Evolutionary conservation across 1,140 invertebrate genomes (phyloP).

Genomic region (Magallana ariakensis): DNA sequence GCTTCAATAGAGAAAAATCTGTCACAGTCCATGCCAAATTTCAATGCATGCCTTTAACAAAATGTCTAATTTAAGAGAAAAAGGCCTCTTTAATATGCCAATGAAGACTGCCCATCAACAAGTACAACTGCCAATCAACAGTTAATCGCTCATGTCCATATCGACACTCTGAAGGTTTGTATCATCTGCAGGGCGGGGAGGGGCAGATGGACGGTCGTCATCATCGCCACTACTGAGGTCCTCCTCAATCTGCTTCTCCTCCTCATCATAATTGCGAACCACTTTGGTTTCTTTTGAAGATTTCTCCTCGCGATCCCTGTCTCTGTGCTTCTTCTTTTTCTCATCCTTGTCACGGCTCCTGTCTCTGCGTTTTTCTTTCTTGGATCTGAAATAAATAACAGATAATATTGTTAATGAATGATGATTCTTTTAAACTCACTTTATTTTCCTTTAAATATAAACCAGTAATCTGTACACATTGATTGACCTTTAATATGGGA

Average conservation of each 20-base stretch:
- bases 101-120: too few species aligned
- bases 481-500: too few species aligned
- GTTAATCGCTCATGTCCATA: constrained; percentile 76
- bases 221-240: constrained; percentile 65
- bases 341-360: constrained; percentile 64
- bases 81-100: too few species aligned
- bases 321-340: constrained; percentile 62
- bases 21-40: too few species aligned
- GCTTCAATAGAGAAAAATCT: too few species aligned
- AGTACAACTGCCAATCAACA: too few species aligned
- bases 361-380: constrained; percentile 64
- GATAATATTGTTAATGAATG: neutral
- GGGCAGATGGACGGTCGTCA: constrained; percentile 48
- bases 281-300: constrained; percentile 74
- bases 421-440: neutral
- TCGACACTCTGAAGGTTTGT: constrained; percentile 69
- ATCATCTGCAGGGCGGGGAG: constrained; percentile 50
- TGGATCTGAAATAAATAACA: neutral
- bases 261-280: constrained; percentile 82
- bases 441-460: neutral
- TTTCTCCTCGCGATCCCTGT: constrained; percentile 57
- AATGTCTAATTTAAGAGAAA: too few species aligned
- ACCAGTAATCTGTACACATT: neutral
- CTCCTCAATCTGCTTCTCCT: constrained; percentile 76
- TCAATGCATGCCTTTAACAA: too few species aligned